These are phyloP conservation scores for Hippocampus comes DNA, from an alignment of 2,113 vertebrate genomes.

Conservation along the genomic window DNA sequence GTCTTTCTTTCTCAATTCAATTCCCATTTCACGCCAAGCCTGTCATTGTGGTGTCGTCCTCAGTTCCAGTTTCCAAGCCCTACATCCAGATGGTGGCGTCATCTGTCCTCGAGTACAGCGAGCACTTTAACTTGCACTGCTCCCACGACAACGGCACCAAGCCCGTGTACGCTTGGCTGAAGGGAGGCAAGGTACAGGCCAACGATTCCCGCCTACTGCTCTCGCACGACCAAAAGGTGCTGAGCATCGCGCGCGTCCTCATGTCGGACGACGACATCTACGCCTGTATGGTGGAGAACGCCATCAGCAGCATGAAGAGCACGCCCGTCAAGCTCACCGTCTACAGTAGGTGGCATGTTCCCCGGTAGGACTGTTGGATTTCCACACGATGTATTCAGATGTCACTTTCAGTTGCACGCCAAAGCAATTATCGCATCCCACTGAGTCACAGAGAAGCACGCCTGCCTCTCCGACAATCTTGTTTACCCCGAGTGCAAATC, in stretches of 20 bases:
- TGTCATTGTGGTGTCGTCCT: conserved; percentile 17
- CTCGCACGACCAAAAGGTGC: conserved; percentile 88
- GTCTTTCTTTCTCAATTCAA: not conserved
- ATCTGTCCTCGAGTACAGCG: conserved; percentile 89
- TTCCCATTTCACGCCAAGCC: not conserved
- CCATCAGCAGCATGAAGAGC: conserved; percentile 88
- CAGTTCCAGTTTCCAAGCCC: conserved; percentile 90
- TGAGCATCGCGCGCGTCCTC: conserved; percentile 87
- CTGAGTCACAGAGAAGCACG: conserved; percentile 28
- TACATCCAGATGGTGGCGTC: conserved; percentile 86
- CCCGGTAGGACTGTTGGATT: not conserved
- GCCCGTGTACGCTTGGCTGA: conserved; percentile 87
- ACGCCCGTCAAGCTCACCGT: conserved; percentile 86
- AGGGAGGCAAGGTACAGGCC: conserved; percentile 82
- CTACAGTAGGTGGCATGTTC: conserved; percentile 82
- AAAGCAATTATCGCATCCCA: not conserved
- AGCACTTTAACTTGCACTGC: conserved; percentile 89
- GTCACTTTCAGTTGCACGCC: not conserved
- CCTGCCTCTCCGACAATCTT: conserved; percentile 49
- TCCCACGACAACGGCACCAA: conserved; percentile 91
- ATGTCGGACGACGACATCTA: conserved; percentile 90
- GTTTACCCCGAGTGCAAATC: conserved; percentile 50
- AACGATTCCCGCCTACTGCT: conserved; percentile 89
- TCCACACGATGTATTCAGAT: not conserved
- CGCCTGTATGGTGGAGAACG: conserved; percentile 89